Evolutionary conservation across 2,113 vertebrate species (phyloP), one percentile per base, ranked within the genome.

Genomic region (Saguinus midas): DNA sequence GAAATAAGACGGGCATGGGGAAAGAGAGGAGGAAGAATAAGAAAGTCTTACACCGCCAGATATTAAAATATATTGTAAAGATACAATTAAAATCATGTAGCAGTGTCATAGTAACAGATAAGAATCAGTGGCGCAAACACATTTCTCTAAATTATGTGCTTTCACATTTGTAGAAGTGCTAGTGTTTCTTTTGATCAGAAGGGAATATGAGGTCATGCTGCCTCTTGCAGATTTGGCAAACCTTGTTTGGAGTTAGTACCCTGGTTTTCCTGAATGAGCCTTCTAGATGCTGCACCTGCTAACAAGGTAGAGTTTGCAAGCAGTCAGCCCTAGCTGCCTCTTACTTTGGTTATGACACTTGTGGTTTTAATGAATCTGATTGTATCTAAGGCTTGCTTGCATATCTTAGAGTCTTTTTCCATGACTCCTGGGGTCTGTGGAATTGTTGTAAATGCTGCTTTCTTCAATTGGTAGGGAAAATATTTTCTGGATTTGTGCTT

Each of bases 401-500:
- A 11, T 70, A 25, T 61, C 61, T n/a, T 55, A 93, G 40, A 76
- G 21, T 40, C n/a, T 75, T 72, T 25, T 83, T 17, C n/a, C 11
- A 0, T 8, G 18, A 64, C 40, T 89, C 55, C 12, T 50, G 29
- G 50, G 0, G 4, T 81, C 64, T 64, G 18, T 52, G 72, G 25
- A 75, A 92, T 94, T 70, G 55, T 76, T 64, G 12, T 11, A 17
- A 73, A 85, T 50, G 4, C 90, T 90, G 14, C 87, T 35, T 80
- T 80, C 91, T 90, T 70, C 57, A 79, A 5, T 20, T 48, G 37
- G 32, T 78, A 89, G 27, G 48, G 80, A 82, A 85, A 95, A 76
- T 85, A 96, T 93, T 88, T 96, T 76, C 93, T 92, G 55, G 80
- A 87, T 80, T 89, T 87, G 16, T 80, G 17, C 40, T 86, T 94